phyloP scores from a whole-genome alignment of 2,113 vertebrate genomes.

The Acrocephalus kingi region DNA sequence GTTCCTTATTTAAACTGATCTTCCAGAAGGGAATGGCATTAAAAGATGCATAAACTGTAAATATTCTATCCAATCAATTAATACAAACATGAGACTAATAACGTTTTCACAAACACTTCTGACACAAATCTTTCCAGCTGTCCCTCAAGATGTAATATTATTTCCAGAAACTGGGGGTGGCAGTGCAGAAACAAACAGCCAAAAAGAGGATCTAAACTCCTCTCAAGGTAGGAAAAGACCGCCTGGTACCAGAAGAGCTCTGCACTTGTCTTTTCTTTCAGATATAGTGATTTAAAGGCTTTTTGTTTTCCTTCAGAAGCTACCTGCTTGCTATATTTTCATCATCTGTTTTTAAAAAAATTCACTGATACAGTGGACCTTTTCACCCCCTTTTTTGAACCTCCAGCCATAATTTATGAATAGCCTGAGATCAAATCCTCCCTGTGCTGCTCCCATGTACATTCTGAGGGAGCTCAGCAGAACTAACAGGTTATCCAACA shows the following conservation, averaged over 20 bases:
- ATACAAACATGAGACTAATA: not conserved
- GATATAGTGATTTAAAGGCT: not conserved
- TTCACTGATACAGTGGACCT: not conserved
- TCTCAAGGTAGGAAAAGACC: not conserved
- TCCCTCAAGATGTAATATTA: not conserved
- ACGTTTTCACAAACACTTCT: not conserved
- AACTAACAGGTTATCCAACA: not conserved
- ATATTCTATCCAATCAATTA: not conserved
- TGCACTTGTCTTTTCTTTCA: not conserved
- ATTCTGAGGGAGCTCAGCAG: not conserved
- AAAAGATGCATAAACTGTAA: not conserved
- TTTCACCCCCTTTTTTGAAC: not conserved
- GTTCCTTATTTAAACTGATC: not conserved
- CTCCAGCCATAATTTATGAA: not conserved
- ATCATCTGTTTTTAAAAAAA: no score
- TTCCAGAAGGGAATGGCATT: not conserved
- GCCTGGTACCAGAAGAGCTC: not conserved
- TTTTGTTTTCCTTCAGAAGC: not conserved
- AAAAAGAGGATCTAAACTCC: not conserved
- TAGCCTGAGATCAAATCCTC: not conserved
- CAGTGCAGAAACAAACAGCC: not conserved
- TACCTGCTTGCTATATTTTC: not conserved
- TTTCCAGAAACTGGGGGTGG: not conserved
- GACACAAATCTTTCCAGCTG: not conserved
- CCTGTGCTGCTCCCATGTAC: not conserved